Evolutionary conservation across 2,888 invertebrate species (phyloP).

Genomic region (Oxystoma pomonae): DNA sequence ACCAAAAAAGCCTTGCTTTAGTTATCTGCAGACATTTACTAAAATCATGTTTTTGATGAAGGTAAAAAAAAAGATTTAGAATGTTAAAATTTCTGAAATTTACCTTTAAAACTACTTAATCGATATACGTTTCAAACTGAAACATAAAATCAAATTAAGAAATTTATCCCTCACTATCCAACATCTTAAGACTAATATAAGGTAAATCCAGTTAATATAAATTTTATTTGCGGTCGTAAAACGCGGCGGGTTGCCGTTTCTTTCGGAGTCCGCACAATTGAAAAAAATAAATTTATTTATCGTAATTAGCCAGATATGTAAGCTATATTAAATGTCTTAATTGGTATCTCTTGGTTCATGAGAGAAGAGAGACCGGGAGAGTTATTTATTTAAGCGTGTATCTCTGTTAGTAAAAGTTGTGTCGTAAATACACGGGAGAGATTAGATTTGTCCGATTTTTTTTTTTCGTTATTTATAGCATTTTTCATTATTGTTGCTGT

Average conservation of each 20-base stretch:
- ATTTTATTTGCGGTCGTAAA: not conserved
- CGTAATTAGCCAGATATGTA: not conserved
- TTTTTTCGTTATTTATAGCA: no score
- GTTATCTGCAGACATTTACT: no score
- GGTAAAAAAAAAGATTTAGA: no score
- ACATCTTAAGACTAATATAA: not conserved
- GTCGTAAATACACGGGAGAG: not conserved
- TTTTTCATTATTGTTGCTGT: no score
- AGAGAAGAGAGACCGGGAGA: not conserved
- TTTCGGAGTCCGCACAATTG: not conserved
- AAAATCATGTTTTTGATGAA: no score
- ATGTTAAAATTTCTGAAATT: no score
- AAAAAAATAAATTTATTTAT: not conserved
- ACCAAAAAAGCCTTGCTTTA: no score
- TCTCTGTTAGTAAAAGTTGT: not conserved
- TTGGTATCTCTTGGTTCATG: not conserved
- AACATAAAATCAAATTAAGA: not conserved
- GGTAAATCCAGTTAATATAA: not conserved
- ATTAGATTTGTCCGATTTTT: no score
- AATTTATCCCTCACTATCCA: not conserved
- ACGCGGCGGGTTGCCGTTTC: not conserved
- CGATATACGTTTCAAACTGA: no score
- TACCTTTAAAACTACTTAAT: no score
- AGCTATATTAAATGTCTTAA: not conserved
- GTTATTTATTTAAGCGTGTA: not conserved